A percentile compares a stretch with the other conserved stretches of the same genome.
These are phyloP conservation scores for Bufo gargarizans DNA, from an alignment of 2,113 vertebrate species.

Conservation along the genomic window DNA sequence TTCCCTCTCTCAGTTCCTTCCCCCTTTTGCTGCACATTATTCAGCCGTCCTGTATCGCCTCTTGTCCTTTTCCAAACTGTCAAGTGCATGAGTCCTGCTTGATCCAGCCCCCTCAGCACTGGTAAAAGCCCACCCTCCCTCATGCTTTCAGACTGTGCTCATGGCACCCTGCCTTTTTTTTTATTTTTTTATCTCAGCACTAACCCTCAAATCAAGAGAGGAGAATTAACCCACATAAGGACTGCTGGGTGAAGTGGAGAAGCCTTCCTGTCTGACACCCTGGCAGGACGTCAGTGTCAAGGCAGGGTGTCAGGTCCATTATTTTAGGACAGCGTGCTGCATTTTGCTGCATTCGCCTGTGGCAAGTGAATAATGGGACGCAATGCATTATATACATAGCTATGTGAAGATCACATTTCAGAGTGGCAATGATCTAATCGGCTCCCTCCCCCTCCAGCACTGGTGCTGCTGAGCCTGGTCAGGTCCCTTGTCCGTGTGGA, in stretches of 20 bases:
- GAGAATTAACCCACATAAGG: constrained; percentile 2
- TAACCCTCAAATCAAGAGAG: neutral
- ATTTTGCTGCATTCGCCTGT: neutral
- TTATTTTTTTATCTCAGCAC: no score
- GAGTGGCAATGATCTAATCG: constrained; percentile 53
- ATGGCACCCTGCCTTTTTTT: constrained; percentile 54
- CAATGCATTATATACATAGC: constrained; percentile 12
- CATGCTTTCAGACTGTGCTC: constrained; percentile 33
- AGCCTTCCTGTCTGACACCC: neutral
- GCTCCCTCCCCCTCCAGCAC: constrained; percentile 41
- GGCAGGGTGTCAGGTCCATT: neutral
- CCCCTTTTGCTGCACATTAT: constrained; percentile 46
- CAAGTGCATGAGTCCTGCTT: constrained; percentile 34
- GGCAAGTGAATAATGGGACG: neutral
- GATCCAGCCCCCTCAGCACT: constrained; percentile 9
- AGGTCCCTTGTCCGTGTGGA: constrained; percentile 38
- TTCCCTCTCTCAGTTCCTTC: constrained; percentile 61
- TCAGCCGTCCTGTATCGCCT: constrained; percentile 32
- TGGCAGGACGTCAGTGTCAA: neutral
- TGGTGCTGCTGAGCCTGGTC: constrained; percentile 31
- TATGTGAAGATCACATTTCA: constrained; percentile 42
- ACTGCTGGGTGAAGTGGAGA: no score
- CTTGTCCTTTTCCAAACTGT: constrained; percentile 33
- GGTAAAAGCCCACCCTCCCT: constrained; percentile 9
- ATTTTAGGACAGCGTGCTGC: no score